Evolutionary conservation across 2,113 vertebrate species (phyloP).

Genomic region (Varanus komodoensis): DNA sequence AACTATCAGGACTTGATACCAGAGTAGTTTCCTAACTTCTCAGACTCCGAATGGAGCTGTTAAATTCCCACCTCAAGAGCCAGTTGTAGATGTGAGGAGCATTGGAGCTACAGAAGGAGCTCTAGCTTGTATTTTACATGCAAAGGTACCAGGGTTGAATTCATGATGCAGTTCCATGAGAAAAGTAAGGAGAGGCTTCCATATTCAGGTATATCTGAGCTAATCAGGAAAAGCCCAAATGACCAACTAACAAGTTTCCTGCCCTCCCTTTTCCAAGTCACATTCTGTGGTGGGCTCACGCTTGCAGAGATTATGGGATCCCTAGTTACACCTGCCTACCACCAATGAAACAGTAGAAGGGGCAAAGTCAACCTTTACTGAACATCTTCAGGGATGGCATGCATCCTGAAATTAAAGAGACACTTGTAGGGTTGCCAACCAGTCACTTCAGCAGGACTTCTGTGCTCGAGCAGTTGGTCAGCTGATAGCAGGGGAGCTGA

Average conservation of each 20-base stretch:
- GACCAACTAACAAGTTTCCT: not conserved
- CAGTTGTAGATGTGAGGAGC: too few relatives aligned
- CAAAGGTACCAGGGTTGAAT: too few relatives aligned
- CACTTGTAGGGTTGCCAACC: not conserved
- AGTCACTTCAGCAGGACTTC: not conserved
- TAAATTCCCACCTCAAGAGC: too few relatives aligned
- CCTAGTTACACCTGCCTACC: not conserved
- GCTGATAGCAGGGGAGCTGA: not conserved
- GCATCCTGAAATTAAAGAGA: not conserved
- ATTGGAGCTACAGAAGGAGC: too few relatives aligned
- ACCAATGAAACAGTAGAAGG: not conserved
- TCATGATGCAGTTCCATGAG: too few relatives aligned
- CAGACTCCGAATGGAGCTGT: too few relatives aligned
- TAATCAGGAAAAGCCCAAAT: too few relatives aligned
- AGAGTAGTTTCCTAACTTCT: too few relatives aligned
- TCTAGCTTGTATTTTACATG: too few relatives aligned
- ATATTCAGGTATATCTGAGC: too few relatives aligned
- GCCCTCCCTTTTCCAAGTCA: not conserved
- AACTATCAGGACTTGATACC: too few relatives aligned
- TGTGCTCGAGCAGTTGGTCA: not conserved
- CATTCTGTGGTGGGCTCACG: not conserved
- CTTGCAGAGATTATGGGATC: not conserved
- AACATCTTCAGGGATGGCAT: not conserved
- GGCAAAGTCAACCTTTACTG: not conserved
- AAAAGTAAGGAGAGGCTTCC: too few relatives aligned